Evolutionary conservation across 2,888 invertebrate species (phyloP).

Genomic region (Harpagoxenus sublaevis): DNA sequence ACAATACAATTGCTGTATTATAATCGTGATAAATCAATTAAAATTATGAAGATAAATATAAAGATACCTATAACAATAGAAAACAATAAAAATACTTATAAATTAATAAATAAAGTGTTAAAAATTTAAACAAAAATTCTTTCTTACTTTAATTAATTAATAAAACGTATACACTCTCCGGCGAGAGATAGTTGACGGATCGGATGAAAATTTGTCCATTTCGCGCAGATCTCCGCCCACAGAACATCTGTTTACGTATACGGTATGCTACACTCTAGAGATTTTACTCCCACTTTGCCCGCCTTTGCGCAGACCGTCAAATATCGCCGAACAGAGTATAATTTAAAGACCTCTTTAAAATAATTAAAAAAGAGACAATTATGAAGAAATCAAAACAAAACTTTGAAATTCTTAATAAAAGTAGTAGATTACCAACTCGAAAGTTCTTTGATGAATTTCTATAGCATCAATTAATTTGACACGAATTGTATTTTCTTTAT

Average conservation of each 20-base stretch:
- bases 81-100: neutral
- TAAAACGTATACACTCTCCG: neutral
- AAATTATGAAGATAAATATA: conserved; percentile 1
- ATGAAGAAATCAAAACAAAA: neutral
- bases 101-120: neutral
- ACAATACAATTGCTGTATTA: neutral
- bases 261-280: too few species aligned
- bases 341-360: neutral
- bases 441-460: conserved; percentile 35
- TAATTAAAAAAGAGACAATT: neutral
- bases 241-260: too few species aligned
- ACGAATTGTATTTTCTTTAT: neutral
- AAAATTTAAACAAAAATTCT: neutral
- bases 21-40: neutral
- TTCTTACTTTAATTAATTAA: conserved; percentile 2
- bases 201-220: too few species aligned
- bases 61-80: neutral
- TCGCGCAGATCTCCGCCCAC: too few species aligned
- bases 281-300: too few species aligned
- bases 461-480: conserved; percentile 27
- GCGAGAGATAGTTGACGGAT: too few species aligned
- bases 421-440: conserved; percentile 41
- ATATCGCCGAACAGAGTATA: too few species aligned
- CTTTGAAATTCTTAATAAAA: neutral
- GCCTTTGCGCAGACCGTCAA: too few species aligned